Base-by-base conservation (phyloP, 35 echinoderm and acorn worm genomes). In the Strongylocentrotus purpuratus region DNA sequence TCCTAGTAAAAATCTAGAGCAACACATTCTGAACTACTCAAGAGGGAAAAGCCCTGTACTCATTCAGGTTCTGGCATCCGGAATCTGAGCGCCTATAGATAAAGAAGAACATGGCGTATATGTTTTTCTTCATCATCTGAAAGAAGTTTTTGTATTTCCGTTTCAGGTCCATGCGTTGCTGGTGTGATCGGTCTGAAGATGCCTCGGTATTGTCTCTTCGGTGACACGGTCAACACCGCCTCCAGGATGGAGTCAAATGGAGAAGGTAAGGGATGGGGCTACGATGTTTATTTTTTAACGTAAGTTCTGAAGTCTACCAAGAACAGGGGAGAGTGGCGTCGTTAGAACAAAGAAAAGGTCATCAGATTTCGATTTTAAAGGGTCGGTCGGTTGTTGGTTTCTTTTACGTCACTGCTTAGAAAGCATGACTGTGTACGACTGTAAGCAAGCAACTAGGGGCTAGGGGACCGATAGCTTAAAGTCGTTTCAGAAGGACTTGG, bases 211-310 rank as follows among this genome's bases (percentile, higher is more conserved):
- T 97, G 96, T 95, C 45, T 97, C 5, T 97, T 97, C 85, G 96
- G 96, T 2, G 96, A 97, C 46, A 97, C 96, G 20, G 96, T 97
- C 13, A 97, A 97, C 88, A 97, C 96, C 18, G 96, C 96, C 18
- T 97, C 96, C 46, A 88, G 96, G 94, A 97, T 97, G 96, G 96
- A 97, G 85, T 97, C 96, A 5, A 97, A 94, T n/a, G 96, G 96
- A 8, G 96, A 97, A 95, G 91, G 96, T 97, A 94, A 95, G 22
- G 46, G 28, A 59, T 59, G 11, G 52, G 10, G 52, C 52, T 59
- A 59, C 50, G 50, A 55, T 55, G 4, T 55, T 55, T 2, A 55
- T 55, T 55, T 55, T n/a, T n/a, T n/a, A n/a, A n/a, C n/a, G n/a
- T n/a, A n/a, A n/a, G n/a, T n/a, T n/a, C n/a, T n/a, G n/a, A n/a